Conservation (phyloP, 2,113 vertebrate genomes). For the Clarias macrocephalus region DNA sequence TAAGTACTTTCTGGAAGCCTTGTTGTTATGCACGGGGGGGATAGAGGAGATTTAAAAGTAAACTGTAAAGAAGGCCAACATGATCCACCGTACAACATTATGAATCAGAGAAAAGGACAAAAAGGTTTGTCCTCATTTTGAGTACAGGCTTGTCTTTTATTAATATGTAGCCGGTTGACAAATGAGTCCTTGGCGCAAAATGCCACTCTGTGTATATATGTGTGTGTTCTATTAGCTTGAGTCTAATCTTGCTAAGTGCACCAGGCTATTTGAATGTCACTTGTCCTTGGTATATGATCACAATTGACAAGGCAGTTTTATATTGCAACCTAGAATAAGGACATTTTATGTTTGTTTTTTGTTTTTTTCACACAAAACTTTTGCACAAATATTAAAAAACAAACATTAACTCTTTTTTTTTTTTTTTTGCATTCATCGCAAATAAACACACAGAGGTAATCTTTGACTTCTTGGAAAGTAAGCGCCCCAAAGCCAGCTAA, state of each 20-base stretch:
- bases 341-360: background rate
- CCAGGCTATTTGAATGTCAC: constrained; percentile 57
- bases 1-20: constrained; percentile 32
- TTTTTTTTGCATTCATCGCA: background rate
- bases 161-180: constrained; percentile 63
- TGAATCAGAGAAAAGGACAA: constrained; percentile 59
- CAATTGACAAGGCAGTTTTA: constrained; percentile 49
- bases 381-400: background rate
- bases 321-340: background rate
- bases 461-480: constrained; percentile 31
- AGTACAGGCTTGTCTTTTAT: constrained; percentile 55
- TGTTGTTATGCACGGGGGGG: background rate
- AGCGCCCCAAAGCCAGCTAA: constrained; percentile 39
- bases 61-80: background rate
- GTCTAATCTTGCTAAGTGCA: constrained; percentile 70
- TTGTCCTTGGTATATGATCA: constrained; percentile 67
- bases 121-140: constrained; percentile 53
- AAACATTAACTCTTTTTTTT: background rate
- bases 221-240: constrained; percentile 46
- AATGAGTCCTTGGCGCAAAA: constrained; percentile 54
- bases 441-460: constrained; percentile 19
- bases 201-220: constrained; percentile 44
- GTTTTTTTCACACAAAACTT: no score
- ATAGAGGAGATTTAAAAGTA: background rate
- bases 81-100: constrained; percentile 17